Percentiles rank a stretch among this genome's conserved stretches.
phyloP scores from a whole-genome alignment of 1,140 invertebrate genomes.

The Radopholus similis region DNA sequence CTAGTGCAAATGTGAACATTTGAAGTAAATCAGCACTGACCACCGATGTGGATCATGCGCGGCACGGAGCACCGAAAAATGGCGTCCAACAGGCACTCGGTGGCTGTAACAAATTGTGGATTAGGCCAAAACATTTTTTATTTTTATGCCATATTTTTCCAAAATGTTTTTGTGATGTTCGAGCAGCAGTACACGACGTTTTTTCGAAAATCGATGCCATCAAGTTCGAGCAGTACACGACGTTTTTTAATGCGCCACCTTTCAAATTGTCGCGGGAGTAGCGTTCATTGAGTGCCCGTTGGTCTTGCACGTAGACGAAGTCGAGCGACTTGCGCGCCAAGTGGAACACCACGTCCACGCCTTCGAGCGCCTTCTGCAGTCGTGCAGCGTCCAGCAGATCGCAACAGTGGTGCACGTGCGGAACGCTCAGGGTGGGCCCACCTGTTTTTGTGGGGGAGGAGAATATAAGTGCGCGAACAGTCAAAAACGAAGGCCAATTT shows the following conservation, averaged over 20 bases:
- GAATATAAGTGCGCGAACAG: not conserved
- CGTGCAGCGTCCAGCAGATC: conserved; percentile 16
- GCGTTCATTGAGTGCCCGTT: conserved; percentile 9
- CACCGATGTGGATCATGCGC: conserved; percentile 26
- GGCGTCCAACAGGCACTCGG: conserved; percentile 27
- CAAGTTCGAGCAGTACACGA: not conserved
- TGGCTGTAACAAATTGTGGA: conserved; percentile 22
- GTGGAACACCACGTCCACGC: conserved; percentile 30
- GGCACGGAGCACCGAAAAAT: conserved; percentile 25
- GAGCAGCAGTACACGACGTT: not conserved
- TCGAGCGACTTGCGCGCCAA: conserved; percentile 36
- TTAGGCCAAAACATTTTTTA: too few relatives aligned
- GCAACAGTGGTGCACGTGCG: conserved; percentile 28
- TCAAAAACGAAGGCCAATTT: conserved; percentile 3
- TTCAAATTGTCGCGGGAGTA: conserved; percentile 32
- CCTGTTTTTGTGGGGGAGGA: not conserved
- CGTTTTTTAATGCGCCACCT: too few relatives aligned
- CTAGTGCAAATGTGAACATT: too few relatives aligned
- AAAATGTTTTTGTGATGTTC: not conserved
- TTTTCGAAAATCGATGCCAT: not conserved
- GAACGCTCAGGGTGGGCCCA: not conserved
- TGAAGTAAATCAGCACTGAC: too few relatives aligned
- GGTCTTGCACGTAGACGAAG: conserved; percentile 7
- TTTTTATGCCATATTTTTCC: too few relatives aligned
- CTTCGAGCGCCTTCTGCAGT: conserved; percentile 24